Percentiles rank a stretch among this genome's conserved stretches.
Evolutionary conservation across 2,113 vertebrate species (phyloP).

Genomic region (Menidia beryllina): DNA sequence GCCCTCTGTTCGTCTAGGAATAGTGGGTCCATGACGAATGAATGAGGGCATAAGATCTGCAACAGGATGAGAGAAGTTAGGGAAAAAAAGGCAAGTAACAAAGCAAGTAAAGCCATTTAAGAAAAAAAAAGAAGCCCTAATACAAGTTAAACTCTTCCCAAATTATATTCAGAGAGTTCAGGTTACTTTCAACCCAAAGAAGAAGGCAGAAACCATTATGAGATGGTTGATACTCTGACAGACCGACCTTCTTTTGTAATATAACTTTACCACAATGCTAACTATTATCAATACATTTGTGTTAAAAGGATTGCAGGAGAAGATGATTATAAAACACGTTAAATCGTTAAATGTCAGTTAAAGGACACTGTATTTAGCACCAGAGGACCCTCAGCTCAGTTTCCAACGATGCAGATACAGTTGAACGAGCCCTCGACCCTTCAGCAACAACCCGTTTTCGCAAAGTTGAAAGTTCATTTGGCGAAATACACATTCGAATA

Average conservation of each 20-base stretch:
- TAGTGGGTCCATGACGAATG: conserved; percentile 97
- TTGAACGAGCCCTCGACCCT: not conserved
- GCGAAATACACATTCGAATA: not conserved
- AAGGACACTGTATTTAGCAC: not conserved
- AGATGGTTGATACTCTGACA: too few species aligned
- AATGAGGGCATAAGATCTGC: conserved; percentile 98
- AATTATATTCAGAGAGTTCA: too few species aligned
- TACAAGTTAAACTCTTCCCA: too few species aligned
- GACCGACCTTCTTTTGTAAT: too few species aligned
- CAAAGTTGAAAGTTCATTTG: not conserved
- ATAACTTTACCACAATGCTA: too few species aligned
- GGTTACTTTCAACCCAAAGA: too few species aligned
- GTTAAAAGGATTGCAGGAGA: not conserved
- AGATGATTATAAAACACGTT: not conserved
- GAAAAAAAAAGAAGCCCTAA: too few species aligned
- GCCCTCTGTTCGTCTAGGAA: conserved; percentile 91
- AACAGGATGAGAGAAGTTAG: conserved; percentile 6
- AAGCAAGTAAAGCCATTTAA: not conserved
- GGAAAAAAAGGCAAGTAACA: not conserved
- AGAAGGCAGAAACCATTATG: too few species aligned
- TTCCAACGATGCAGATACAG: not conserved
- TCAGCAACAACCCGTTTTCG: not conserved
- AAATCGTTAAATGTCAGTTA: not conserved
- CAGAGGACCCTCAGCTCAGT: not conserved
- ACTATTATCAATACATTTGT: too few species aligned